Percentiles rank a stretch among this genome's conserved stretches.
Evolutionary conservation across 1,140 invertebrate genomes (phyloP).

Genomic region (Helicoverpa armigera): DNA sequence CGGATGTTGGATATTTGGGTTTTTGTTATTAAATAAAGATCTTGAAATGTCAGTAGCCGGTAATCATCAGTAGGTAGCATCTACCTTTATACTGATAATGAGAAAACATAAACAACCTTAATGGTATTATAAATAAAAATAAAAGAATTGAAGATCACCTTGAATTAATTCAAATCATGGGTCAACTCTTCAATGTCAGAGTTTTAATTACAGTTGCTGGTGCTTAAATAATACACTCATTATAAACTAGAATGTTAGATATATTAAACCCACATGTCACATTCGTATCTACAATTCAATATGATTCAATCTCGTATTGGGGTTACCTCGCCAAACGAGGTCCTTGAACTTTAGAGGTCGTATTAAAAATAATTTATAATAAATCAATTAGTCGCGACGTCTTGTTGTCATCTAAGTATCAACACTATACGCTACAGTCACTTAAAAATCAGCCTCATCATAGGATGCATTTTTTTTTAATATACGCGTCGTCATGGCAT

Average conservation of each 20-base stretch:
- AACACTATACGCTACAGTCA: too few species aligned
- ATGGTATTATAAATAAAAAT: neutral
- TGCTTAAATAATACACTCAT: constrained; percentile 10
- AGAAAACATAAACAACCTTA: constrained; percentile 3
- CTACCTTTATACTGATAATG: neutral
- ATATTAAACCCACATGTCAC: constrained; percentile 24
- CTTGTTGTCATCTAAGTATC: too few species aligned
- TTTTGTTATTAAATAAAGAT: too few species aligned
- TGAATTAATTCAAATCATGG: constrained; percentile 24
- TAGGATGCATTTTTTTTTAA: neutral
- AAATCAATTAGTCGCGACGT: too few species aligned
- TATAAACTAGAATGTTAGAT: neutral
- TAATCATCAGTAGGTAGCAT: neutral
- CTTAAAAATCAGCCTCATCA: too few species aligned
- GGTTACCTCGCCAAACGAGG: neutral
- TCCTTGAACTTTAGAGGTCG: constrained; percentile 15
- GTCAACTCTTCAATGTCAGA: neutral
- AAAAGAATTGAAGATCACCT: constrained; percentile 17
- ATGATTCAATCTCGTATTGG: neutral
- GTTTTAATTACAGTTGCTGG: neutral
- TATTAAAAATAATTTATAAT: neutral
- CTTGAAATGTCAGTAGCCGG: neutral
- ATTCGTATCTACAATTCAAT: constrained; percentile 10
- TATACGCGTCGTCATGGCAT: too few species aligned
- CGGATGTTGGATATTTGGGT: too few species aligned